phyloP scores from a whole-genome alignment of 2,888 invertebrate genomes.

The Melanostoma mellinum region DNA sequence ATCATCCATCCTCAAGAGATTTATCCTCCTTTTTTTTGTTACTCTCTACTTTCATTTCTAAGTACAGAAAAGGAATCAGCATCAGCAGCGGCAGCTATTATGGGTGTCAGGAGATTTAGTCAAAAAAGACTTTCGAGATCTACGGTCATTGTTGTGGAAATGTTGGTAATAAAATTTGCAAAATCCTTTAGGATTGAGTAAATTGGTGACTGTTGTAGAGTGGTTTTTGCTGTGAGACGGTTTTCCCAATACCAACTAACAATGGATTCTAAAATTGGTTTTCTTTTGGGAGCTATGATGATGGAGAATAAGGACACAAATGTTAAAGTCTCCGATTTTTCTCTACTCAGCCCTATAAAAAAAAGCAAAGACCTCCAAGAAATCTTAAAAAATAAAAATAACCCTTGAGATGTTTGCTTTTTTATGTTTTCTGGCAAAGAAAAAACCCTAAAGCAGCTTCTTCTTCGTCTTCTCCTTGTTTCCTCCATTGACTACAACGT shows the following conservation, averaged over 20 bases:
- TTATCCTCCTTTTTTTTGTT: not conserved
- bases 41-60: too few relatives aligned
- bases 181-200: slow-evolving; percentile 41
- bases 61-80: slow-evolving; percentile 13
- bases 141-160: slow-evolving; percentile 49
- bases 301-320: slow-evolving; percentile 12
- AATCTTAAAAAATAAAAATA: slow-evolving; percentile 30
- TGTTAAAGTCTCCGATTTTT: slow-evolving; percentile 14
- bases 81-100: slow-evolving; percentile 41
- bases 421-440: not conserved
- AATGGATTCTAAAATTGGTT: slow-evolving; percentile 63
- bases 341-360: not conserved
- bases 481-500: slow-evolving; percentile 25
- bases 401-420: slow-evolving; percentile 12
- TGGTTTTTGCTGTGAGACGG: slow-evolving; percentile 22
- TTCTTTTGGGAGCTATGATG: slow-evolving; percentile 19
- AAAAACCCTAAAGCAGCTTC: not conserved
- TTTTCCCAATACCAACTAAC: slow-evolving; percentile 39
- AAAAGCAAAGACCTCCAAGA: slow-evolving; percentile 26
- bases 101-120: slow-evolving; percentile 45
- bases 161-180: slow-evolving; percentile 62
- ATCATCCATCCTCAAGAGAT: slow-evolving; percentile 18
- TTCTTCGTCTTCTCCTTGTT: slow-evolving; percentile 1
- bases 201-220: slow-evolving; percentile 26
- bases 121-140: slow-evolving; percentile 47